Percentiles rank a stretch among this genome's conserved stretches.
Conservation (phyloP, 2,797 vertebrate species). For the Sebastes reedi region DNA sequence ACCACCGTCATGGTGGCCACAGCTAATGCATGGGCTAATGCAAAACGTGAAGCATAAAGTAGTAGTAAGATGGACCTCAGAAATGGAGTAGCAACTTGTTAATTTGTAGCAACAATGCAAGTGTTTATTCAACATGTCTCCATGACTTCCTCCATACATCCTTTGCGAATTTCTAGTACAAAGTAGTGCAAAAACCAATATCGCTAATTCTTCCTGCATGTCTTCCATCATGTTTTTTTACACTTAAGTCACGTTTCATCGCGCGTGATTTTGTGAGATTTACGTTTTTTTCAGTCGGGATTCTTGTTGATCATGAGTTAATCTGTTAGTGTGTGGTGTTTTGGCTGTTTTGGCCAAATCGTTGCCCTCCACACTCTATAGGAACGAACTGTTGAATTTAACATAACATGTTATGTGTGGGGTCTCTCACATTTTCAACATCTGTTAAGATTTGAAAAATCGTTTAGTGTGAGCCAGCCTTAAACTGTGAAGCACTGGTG, state of each 20-base stretch:
- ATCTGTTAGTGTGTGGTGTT: neutral
- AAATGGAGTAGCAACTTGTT: neutral
- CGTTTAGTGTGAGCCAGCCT: neutral
- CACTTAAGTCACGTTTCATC: neutral
- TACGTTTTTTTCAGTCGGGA: no score
- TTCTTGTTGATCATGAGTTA: no score
- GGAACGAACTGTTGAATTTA: no score
- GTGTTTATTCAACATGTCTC: no score
- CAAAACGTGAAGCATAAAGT: no score
- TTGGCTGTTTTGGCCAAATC: neutral
- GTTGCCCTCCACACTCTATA: neutral
- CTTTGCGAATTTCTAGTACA: neutral
- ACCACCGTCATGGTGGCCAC: no score
- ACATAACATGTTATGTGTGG: neutral
- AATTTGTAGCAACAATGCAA: fast-evolving
- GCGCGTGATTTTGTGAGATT: no score
- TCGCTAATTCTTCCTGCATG: neutral
- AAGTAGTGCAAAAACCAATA: neutral
- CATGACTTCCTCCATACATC: neutral
- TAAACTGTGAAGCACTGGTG: neutral
- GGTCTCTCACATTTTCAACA: neutral
- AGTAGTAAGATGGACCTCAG: neutral
- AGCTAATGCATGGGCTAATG: no score
- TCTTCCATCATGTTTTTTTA: neutral
- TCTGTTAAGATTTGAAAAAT: neutral